These are phyloP conservation scores for Drosophila longiperda DNA, from an alignment of 2,888 invertebrate genomes.

Conservation along the genomic window DNA sequence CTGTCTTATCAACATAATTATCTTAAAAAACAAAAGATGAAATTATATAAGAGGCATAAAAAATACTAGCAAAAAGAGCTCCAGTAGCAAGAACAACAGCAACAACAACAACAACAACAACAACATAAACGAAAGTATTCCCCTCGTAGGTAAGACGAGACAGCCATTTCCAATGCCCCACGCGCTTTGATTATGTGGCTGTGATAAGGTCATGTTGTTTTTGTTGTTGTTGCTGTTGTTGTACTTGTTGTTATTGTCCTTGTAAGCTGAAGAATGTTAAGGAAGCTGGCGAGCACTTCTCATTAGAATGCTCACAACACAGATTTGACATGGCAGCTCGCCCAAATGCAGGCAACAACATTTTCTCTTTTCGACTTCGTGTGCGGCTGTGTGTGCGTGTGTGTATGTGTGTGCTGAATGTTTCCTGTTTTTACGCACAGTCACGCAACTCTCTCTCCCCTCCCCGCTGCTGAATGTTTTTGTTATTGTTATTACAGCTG, in stretches of 20 bases:
- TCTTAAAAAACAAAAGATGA: constrained; percentile 75
- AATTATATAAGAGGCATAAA: constrained; percentile 66
- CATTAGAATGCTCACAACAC: constrained; percentile 77
- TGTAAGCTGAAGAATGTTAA: constrained; percentile 54
- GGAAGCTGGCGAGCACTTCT: constrained; percentile 69
- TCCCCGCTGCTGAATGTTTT: constrained; percentile 5
- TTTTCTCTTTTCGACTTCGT: constrained; percentile 23
- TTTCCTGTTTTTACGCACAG: constrained; percentile 42
- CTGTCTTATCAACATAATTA: constrained; percentile 80
- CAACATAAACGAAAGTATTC: constrained; percentile 1
- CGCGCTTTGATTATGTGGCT: constrained; percentile 71
- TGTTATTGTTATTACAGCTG: constrained; percentile 65
- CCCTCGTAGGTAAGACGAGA: constrained; percentile 24
- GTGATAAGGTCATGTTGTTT: constrained; percentile 65
- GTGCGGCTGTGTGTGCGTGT: constrained; percentile 1
- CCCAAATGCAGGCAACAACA: constrained; percentile 68
- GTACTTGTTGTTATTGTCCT: constrained; percentile 32
- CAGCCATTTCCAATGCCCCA: constrained; percentile 46
- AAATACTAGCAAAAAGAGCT: constrained; percentile 46
- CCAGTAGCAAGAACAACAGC: constrained; percentile 23
- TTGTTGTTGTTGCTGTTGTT: constrained; percentile 40
- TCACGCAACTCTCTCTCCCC: constrained; percentile 52
- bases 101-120: constrained; percentile 3
- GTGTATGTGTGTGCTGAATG: constrained; percentile 15
- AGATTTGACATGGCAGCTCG: constrained; percentile 71